Evolutionary conservation across 2,888 invertebrate species (phyloP), one percentile per base, ranked within the genome.

Genomic region (Tenthredo scrophulariae): DNA sequence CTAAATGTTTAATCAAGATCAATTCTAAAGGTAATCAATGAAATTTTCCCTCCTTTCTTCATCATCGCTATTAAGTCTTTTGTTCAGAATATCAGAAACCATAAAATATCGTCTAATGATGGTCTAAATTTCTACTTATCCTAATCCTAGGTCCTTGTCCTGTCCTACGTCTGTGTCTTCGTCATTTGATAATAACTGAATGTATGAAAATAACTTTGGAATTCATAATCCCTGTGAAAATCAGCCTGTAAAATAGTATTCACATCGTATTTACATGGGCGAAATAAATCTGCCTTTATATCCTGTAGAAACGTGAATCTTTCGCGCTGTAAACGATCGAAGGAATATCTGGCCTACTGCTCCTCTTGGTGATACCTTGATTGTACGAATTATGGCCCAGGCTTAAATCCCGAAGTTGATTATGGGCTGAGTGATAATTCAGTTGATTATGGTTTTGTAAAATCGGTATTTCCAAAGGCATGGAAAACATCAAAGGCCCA

Each of bases 221-320:
- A 22, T 22, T 58, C 10, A 22, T 10, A 62, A 22, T 29, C 9
- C 15, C n/a, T 33, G 18, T 33, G 37, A 18, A 70, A 37, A 70
- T n/a, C 6, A 50, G 18, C 4, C 3, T 46, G 15, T 15, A 15
- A 46, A 15, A 46, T 46, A 15, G 15, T 46, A 15, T 46, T 46
- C 15, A 15, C 46, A n/a, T 50, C 18, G 0, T 50, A n/a, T 18
- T 50, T 50, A 43, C 40, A 67, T 15, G 67, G 33, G 2, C 67
- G 1, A 3, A 2, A 70, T 6, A 13, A n/a, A 1, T 15, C 43
- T 43, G 22, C 18, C 43, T 86, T 84, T 87, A 88, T 86, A 87
- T 87, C 86, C 88, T 87, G 82, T 84, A 84, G 13, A 87, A 75
- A 82, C 67, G 86, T 18, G 85, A 77, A 65, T 86, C 85, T 33